These are phyloP conservation scores for Hypomecis atomaria DNA, from an alignment of 2,888 invertebrate genomes.

Conservation along the genomic window DNA sequence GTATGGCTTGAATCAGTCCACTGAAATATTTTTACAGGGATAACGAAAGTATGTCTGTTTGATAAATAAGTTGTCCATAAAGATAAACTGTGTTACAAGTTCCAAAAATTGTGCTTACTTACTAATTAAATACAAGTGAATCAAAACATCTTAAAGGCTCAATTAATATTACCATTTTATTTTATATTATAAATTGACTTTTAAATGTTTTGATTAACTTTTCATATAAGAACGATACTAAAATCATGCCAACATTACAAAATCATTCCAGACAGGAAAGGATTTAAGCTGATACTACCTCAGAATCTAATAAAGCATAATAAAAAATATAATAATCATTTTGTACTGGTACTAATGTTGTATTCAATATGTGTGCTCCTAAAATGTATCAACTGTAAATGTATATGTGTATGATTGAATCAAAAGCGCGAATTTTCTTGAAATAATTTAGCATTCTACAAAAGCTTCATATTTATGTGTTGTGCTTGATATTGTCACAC, in stretches of 20 bases:
- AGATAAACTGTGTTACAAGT: background rate
- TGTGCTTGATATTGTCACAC: conserved; percentile 59
- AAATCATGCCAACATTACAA: conserved; percentile 27
- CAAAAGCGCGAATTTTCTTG: conserved; percentile 36
- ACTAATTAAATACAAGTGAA: conserved; percentile 9
- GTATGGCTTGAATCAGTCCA: no score
- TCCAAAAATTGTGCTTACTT: conserved; percentile 4
- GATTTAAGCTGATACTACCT: conserved; percentile 39
- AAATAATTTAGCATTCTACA: conserved; percentile 53
- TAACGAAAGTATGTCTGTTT: background rate
- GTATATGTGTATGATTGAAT: conserved; percentile 34
- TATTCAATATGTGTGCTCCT: conserved; percentile 41
- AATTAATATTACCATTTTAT: background rate
- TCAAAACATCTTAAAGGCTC: conserved; percentile 24
- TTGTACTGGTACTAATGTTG: conserved; percentile 24
- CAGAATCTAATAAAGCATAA: conserved; percentile 36
- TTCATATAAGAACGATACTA: conserved; percentile 22
- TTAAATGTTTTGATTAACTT: conserved; percentile 33
- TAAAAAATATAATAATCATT: conserved; percentile 21
- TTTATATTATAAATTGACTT: no score
- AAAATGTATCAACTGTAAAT: conserved; percentile 30
- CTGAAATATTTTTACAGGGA: no score
- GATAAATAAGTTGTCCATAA: background rate
- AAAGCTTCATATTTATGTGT: conserved; percentile 60
- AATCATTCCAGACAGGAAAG: conserved; percentile 32